Conservation (phyloP, 2,888 invertebrate species). For the Smittia aterrima region DNA sequence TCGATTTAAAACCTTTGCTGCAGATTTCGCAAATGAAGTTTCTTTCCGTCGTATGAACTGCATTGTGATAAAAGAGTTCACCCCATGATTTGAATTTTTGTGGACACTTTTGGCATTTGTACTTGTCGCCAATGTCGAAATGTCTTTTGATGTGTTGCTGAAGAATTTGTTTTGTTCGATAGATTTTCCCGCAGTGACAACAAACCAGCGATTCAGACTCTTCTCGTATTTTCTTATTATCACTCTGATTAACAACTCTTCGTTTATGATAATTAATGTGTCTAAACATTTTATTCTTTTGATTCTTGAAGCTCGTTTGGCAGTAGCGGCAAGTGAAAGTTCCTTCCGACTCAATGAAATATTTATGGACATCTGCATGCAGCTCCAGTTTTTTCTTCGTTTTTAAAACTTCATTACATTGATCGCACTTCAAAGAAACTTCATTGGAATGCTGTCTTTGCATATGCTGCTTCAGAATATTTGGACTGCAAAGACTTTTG, state of each 20-base stretch:
- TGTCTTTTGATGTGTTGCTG: not conserved
- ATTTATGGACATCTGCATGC: not conserved
- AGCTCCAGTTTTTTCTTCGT: not conserved
- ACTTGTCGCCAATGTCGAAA: not conserved
- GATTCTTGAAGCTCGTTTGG: not conserved
- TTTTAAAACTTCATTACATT: not conserved
- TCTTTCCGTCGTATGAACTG: conserved; percentile 5
- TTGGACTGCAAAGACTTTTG: not conserved
- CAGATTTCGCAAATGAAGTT: not conserved
- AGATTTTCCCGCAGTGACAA: not conserved
- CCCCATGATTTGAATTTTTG: not conserved
- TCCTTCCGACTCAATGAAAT: not conserved
- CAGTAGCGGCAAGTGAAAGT: not conserved
- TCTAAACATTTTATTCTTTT: not conserved
- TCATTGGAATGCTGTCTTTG: not conserved
- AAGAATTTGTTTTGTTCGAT: not conserved
- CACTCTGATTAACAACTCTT: not conserved
- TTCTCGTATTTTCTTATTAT: not conserved
- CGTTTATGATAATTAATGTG: conserved; percentile 6
- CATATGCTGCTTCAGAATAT: not conserved
- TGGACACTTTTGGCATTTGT: not conserved
- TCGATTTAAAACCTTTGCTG: not conserved
- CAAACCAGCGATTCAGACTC: not conserved
- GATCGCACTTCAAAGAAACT: not conserved
- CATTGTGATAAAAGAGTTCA: not conserved